Percentiles rank a stretch among this genome's conserved stretches.
Evolutionary conservation across 2,888 invertebrate species (phyloP).

Genomic region (Hermaeophaga mercurialis): DNA sequence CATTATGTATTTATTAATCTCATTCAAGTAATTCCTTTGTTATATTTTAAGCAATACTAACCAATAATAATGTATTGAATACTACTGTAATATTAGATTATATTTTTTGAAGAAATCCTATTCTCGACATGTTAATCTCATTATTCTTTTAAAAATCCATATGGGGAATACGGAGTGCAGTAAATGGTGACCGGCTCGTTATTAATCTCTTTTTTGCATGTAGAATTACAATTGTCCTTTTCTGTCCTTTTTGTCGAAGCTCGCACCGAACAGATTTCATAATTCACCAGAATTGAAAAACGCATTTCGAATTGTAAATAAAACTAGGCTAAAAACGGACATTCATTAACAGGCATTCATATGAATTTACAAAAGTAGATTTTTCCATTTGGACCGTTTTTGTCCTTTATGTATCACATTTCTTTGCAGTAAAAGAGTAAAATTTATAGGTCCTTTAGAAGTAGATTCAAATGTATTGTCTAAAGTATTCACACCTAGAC

Average conservation of each 20-base stretch:
- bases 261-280: constrained; percentile 29
- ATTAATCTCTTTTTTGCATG: constrained; percentile 35
- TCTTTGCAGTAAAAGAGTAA: no score
- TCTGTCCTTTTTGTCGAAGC: constrained; percentile 20
- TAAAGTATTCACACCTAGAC: no score
- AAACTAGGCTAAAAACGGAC: constrained; percentile 27
- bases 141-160: constrained; percentile 19
- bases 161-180: constrained; percentile 19
- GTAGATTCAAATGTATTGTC: no score
- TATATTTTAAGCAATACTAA: no score
- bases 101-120: constrained; percentile 12
- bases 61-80: no score
- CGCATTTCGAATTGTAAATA: constrained; percentile 31
- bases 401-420: no score
- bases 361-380: constrained; percentile 18
- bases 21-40: no score
- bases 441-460: no score
- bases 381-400: no score
- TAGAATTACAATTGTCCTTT: constrained; percentile 36
- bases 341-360: constrained; percentile 29
- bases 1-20: no score
- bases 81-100: no score
- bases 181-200: constrained; percentile 24
- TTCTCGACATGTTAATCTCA: constrained; percentile 16
- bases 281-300: constrained; percentile 33